Evolutionary conservation across 1,140 invertebrate genomes (phyloP).

Genomic region (Ridgeia piscesae): DNA sequence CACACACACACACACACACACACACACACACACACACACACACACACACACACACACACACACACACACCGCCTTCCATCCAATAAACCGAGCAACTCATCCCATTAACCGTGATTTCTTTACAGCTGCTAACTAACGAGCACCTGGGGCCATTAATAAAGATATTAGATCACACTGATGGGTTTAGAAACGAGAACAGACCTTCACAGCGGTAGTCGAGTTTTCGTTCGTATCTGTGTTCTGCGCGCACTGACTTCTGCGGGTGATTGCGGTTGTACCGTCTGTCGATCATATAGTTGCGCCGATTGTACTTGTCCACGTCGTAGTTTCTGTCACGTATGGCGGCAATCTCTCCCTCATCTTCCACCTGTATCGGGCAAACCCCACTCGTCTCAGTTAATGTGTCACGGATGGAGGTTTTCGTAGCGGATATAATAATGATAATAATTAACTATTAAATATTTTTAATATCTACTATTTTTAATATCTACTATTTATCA

Average conservation of each 20-base stretch:
- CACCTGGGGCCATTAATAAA: too few species aligned
- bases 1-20: too few species aligned
- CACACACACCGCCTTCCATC: too few species aligned
- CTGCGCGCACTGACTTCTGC: constrained; percentile 15
- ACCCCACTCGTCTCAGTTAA: neutral
- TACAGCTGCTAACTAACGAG: neutral
- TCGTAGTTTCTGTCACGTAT: neutral
- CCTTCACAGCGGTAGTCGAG: constrained; percentile 46
- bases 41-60: too few species aligned
- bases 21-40: too few species aligned
- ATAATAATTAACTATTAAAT: neutral
- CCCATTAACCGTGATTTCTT: too few species aligned
- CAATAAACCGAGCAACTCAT: too few species aligned
- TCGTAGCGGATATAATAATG: neutral
- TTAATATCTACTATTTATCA: too few species aligned
- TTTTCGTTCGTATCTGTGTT: constrained; percentile 36
- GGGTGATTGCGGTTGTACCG: constrained; percentile 20
- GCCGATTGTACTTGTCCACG: neutral
- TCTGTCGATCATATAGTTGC: constrained; percentile 26
- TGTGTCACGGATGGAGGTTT: neutral
- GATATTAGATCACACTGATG: too few species aligned
- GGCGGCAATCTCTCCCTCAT: constrained; percentile 16
- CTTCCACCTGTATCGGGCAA: neutral
- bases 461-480: too few species aligned
- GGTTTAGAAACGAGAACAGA: constrained; percentile 13